Percentiles rank a stretch among this genome's conserved stretches.
phyloP scores from a whole-genome alignment of 2,113 vertebrate species.

The Gulo gulo region DNA sequence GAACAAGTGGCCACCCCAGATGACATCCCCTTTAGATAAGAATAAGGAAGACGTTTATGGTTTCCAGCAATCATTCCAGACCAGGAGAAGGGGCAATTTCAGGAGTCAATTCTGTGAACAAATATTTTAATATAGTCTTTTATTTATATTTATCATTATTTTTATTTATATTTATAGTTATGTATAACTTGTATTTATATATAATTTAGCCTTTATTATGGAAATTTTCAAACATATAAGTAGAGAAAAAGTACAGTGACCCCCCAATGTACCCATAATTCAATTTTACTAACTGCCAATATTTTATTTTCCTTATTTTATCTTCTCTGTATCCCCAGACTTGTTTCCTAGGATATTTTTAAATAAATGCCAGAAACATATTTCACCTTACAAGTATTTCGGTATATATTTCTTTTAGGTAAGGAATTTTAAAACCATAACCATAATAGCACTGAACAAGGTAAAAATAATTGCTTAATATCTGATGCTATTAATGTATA shows the following conservation, averaged over 20 bases:
- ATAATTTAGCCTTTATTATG: not conserved
- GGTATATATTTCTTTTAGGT: not conserved
- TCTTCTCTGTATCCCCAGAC: not conserved
- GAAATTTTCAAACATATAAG: not conserved
- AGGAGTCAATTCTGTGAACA: not conserved
- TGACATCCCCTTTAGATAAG: not conserved
- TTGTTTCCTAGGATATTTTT: not conserved
- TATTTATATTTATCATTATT: not conserved
- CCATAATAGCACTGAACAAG: not conserved
- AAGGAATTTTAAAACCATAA: constrained; percentile 9
- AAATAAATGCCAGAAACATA: not conserved
- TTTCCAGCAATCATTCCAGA: not conserved
- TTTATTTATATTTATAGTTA: not conserved
- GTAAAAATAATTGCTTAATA: not conserved
- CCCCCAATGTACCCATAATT: not conserved
- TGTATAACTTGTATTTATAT: not conserved
- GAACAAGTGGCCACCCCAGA: not conserved
- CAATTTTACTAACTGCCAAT: not conserved
- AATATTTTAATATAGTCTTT: not conserved
- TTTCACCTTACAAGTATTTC: not conserved
- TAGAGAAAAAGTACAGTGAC: not conserved
- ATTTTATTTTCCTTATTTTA: constrained; percentile 16
- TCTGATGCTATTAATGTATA: not conserved
- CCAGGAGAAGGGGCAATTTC: not conserved
- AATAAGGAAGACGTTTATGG: not conserved